phyloP scores from a whole-genome alignment of 2,888 invertebrate genomes.

The Adelphocoris suturalis region DNA sequence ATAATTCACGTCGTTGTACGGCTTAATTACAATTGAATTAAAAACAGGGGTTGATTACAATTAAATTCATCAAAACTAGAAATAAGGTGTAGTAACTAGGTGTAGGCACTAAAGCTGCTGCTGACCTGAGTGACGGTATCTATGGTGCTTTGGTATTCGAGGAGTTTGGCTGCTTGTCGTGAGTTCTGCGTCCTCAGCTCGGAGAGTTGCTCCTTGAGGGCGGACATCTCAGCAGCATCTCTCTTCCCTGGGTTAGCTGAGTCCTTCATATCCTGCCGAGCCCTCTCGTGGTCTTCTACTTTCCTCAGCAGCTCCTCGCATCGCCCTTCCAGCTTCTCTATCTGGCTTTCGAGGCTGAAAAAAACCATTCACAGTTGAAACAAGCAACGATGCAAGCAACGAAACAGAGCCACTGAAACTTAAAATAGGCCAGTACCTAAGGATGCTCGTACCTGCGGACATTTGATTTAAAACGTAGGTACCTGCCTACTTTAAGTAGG shows the following conservation, averaged over 20 bases:
- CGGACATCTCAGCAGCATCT: constrained; percentile 71
- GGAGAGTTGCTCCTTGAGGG: constrained; percentile 85
- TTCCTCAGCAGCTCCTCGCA: constrained; percentile 91
- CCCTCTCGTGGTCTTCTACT: constrained; percentile 81
- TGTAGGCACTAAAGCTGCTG: too few relatives aligned
- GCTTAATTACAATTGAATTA: too few relatives aligned
- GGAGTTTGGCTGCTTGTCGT: constrained; percentile 86
- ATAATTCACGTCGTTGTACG: too few relatives aligned
- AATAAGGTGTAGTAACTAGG: too few relatives aligned
- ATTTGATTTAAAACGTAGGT: too few relatives aligned
- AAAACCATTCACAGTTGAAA: neutral
- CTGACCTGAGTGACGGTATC: constrained; percentile 85
- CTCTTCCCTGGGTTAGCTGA: constrained; percentile 44
- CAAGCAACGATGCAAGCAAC: too few relatives aligned
- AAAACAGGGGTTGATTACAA: too few relatives aligned
- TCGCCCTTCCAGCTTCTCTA: constrained; percentile 89
- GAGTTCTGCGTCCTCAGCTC: constrained; percentile 85
- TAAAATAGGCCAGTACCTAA: too few relatives aligned
- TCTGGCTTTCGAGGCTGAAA: constrained; percentile 84
- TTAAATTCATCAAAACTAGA: too few relatives aligned
- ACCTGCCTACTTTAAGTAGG: too few relatives aligned
- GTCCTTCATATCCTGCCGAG: constrained; percentile 80
- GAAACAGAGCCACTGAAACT: too few relatives aligned
- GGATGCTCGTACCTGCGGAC: too few relatives aligned
- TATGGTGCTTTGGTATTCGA: constrained; percentile 89